Evolutionary conservation across 2,888 invertebrate genomes (phyloP).

Genomic region (Hecatera dysodea): DNA sequence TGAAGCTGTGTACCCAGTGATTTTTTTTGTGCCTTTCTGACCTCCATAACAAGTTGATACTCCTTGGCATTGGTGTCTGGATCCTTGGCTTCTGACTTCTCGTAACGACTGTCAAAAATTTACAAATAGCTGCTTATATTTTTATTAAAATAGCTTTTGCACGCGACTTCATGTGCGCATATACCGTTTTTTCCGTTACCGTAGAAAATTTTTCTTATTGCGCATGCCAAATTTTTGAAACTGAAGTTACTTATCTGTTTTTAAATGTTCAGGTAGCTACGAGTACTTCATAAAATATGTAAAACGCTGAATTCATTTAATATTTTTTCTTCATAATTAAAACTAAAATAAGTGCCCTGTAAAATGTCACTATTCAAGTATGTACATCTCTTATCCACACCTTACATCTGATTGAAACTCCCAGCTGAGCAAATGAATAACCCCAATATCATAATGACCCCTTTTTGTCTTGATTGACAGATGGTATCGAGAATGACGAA

Average conservation of each 20-base stretch:
- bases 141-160: too few species aligned
- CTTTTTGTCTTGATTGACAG: constrained; percentile 24
- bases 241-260: background rate
- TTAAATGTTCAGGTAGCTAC: background rate
- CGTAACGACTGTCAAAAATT: too few species aligned
- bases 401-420: background rate
- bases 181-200: too few species aligned
- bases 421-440: constrained; percentile 11
- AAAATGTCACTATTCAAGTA: background rate
- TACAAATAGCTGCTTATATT: too few species aligned
- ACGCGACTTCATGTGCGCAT: too few species aligned
- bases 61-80: too few species aligned
- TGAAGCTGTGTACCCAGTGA: too few species aligned
- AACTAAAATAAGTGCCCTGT: background rate
- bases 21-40: too few species aligned
- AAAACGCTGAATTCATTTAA: background rate
- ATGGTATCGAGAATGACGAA: constrained; percentile 16
- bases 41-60: too few species aligned
- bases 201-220: too few species aligned
- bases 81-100: too few species aligned
- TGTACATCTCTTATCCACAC: background rate
- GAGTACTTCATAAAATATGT: background rate
- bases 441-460: background rate
- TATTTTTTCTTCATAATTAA: background rate
- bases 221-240: too few species aligned